phyloP scores from a whole-genome alignment of 2,797 vertebrate genomes.

The Acrossocheilus fasciatus region DNA sequence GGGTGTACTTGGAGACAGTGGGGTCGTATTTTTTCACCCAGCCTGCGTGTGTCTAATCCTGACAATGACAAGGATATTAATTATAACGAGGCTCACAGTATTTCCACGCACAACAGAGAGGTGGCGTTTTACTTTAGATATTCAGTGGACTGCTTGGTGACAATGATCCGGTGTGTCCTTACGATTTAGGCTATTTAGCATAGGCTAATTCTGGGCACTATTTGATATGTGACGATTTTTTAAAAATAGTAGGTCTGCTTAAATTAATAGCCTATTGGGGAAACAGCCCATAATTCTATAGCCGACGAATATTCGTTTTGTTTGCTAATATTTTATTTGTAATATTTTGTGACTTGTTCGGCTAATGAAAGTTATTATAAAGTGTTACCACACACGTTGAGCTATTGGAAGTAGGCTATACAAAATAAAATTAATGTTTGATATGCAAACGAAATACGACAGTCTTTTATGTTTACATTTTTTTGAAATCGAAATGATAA shows the following conservation, averaged over 20 bases:
- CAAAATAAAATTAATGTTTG: background rate
- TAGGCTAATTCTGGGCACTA: too few relatives aligned
- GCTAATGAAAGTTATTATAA: background rate
- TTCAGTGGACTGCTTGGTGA: background rate
- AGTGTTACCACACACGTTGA: background rate
- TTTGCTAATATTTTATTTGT: constrained; percentile 1
- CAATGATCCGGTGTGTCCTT: background rate
- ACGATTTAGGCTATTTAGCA: background rate
- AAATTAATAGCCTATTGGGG: background rate
- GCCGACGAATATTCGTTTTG: background rate
- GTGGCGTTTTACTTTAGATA: background rate
- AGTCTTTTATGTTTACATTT: background rate
- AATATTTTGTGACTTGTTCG: background rate
- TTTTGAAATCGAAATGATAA: background rate
- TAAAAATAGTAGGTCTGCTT: background rate
- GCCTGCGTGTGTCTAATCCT: background rate
- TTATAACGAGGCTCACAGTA: background rate
- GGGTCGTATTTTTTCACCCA: background rate
- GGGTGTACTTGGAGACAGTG: background rate
- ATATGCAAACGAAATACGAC: background rate
- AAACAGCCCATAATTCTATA: background rate
- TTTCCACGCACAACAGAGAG: background rate
- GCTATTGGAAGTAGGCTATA: background rate
- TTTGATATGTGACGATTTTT: background rate
- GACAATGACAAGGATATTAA: background rate